phyloP scores from a whole-genome alignment of 2,888 invertebrate species.

The Tupiocoris notatus region DNA sequence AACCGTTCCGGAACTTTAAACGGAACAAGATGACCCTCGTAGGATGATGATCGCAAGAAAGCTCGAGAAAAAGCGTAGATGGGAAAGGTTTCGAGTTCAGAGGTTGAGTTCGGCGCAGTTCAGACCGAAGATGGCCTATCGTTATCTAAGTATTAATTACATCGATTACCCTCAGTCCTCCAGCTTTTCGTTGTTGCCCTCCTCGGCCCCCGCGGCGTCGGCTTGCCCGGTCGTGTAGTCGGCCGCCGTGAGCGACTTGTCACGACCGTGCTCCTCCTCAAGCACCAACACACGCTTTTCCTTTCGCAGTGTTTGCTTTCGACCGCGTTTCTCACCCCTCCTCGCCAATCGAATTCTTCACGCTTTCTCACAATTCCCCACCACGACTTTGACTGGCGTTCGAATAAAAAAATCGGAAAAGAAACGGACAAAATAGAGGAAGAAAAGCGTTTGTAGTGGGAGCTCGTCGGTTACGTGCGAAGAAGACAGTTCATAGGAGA shows the following conservation, averaged over 20 bases:
- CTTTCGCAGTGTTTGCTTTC: conserved; percentile 8
- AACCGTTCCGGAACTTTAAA: too few relatives aligned
- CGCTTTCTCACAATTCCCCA: conserved; percentile 18
- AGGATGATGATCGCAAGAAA: background rate
- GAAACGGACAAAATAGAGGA: too few relatives aligned
- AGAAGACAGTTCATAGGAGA: too few relatives aligned
- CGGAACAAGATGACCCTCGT: too few relatives aligned
- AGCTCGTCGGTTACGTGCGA: too few relatives aligned
- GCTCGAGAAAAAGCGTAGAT: background rate
- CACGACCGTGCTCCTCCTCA: conserved; percentile 11
- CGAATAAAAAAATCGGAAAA: too few relatives aligned
- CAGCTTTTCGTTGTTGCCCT: background rate
- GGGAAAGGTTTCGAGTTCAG: background rate
- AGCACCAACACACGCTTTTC: background rate
- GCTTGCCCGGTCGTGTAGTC: conserved; percentile 14
- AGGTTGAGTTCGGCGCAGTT: background rate
- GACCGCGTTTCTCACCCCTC: background rate
- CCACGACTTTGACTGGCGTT: too few relatives aligned
- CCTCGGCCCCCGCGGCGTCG: conserved; percentile 21
- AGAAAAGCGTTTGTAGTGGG: too few relatives aligned
- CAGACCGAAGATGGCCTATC: conserved; percentile 23
- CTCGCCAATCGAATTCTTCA: background rate
- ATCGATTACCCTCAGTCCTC: conserved; percentile 21
- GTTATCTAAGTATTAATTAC: conserved; percentile 39
- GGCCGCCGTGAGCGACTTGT: conserved; percentile 37